Base-by-base conservation (phyloP, 2,888 invertebrate genomes). In the Amiota mariae region DNA sequence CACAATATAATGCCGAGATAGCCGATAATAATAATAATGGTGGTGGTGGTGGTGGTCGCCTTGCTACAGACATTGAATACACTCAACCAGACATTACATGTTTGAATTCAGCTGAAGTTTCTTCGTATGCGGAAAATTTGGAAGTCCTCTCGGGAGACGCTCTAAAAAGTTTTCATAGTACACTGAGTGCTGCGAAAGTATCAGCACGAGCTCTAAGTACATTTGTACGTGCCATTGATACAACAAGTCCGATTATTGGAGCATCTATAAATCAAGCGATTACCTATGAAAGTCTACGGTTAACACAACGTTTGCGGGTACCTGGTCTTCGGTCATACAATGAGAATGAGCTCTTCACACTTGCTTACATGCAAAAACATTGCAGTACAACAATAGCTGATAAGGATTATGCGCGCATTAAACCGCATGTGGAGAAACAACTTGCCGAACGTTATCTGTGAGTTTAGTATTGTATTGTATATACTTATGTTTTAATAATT, bases 341-440 rank as follows among this genome's bases (percentile, higher is more conserved):
- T 59, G 88, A 89, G 74, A 88, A 89, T 54, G 89, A 90, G 76
- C 82, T 90, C n/a, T 90, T 88, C 67, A 87, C 89, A 2, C 75
- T 90, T 36, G 83, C 88, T 47, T 87, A 88, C 73, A 87, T 90
- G 88, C 90, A 90, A 73, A 88, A 88, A 73, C 89, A 90, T 73
- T 90, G 90, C 71, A 89, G 89, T 72, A 87, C 88, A n/a, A 80
- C 87, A 4, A 85, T 89, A 73, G 86, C 89, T 70, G 87, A 87
- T 66, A 89, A 87, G 78, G 87, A 89, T 73, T 89, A 89, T 79
- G 87, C 88, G 49, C 84, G 84, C 68, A 88, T 89, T 18, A 90
- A 89, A 78, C 89, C 90, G n/a, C 88, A 89, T 49, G 87, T 89
- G 20, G 89, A 89, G 76, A 86, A 87, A 10, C 86, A 87, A 76